Base-by-base conservation (phyloP, 2,888 invertebrate genomes). In the Hecatera dysodea region DNA sequence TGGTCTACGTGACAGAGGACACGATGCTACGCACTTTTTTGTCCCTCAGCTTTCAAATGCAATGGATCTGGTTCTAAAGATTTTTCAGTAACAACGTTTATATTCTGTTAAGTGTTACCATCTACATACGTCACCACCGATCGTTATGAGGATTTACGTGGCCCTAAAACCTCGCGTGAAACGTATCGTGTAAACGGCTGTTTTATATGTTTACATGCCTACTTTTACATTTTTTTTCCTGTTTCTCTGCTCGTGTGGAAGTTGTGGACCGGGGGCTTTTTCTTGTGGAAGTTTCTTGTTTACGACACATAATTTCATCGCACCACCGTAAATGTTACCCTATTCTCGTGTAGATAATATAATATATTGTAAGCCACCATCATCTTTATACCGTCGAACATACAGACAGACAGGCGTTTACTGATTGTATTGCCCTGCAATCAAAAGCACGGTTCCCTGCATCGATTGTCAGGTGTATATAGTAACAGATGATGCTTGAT, bases 1-100 rank as follows among this genome's bases (percentile, higher is more conserved):
- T 68, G 73, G 69, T 74, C 74, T 87, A 88, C 90, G 91, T 91
- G 90, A 90, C 90, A 80, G 29, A 70, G 44, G 46, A 71, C 89
- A 87, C 86, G 89, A 73, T 67, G 75, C 67, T 15, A 56, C 48
- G 57, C 67, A 65, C 24, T 61, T 66, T 69, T 72, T 71, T 67
- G 36, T 56, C 29, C 44, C 53, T 39, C n/a, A 39, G 57, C 48
- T 71, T 46, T 56, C 17, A 33, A 50, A 56, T 61, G 52, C 29
- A 64, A 55, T 79, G 5, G 33, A 24, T 56, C 55, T 60, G 33
- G 19, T 66, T 67, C 12, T 36, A 8, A 33, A 52, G 27, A 60
- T 72, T 53, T 64, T 72, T 67, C n/a, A 12, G 48, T 48, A 44
- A 42, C n/a, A 12, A n/a, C 15, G 12, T 12, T 22, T 50, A 33